Conservation (phyloP, 1,140 invertebrate species). For the Nasonia giraulti region DNA sequence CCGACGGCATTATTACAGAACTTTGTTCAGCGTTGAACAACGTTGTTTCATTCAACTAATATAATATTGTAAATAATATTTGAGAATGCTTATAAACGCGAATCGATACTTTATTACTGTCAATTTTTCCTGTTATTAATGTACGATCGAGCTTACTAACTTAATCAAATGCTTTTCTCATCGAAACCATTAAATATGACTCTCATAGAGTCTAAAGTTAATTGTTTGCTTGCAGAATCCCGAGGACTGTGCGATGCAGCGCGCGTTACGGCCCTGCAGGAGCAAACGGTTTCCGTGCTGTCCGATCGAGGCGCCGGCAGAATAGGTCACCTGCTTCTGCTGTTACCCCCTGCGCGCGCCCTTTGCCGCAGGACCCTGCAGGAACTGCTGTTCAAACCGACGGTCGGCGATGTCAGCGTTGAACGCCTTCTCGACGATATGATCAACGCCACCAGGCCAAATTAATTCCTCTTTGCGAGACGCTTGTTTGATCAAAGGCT, state of each 20-base stretch:
- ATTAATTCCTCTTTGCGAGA: constrained; percentile 24
- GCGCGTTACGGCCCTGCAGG: constrained; percentile 83
- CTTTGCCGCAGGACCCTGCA: constrained; percentile 77
- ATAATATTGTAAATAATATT: too few species aligned
- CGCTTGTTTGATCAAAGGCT: too few species aligned
- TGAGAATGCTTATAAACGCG: too few species aligned
- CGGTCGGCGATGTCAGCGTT: constrained; percentile 81
- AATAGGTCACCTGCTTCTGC: constrained; percentile 82
- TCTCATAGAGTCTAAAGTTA: too few species aligned
- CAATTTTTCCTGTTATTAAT: too few species aligned
- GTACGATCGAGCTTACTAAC: too few species aligned
- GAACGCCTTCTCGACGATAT: constrained; percentile 81
- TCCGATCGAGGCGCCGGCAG: constrained; percentile 80
- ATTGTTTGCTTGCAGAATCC: constrained; percentile 74
- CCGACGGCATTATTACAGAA: too few species aligned
- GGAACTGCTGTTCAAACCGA: constrained; percentile 82
- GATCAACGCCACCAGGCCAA: constrained; percentile 47
- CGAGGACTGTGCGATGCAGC: constrained; percentile 78
- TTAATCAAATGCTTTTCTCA: too few species aligned
- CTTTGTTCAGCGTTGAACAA: too few species aligned
- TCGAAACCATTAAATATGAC: too few species aligned
- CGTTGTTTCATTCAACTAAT: too few species aligned
- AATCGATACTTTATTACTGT: too few species aligned
- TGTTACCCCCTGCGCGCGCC: constrained; percentile 79
- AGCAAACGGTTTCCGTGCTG: constrained; percentile 85